Base-by-base conservation (phyloP, 1,140 invertebrate species). In the Leptopilina boulardi region DNA sequence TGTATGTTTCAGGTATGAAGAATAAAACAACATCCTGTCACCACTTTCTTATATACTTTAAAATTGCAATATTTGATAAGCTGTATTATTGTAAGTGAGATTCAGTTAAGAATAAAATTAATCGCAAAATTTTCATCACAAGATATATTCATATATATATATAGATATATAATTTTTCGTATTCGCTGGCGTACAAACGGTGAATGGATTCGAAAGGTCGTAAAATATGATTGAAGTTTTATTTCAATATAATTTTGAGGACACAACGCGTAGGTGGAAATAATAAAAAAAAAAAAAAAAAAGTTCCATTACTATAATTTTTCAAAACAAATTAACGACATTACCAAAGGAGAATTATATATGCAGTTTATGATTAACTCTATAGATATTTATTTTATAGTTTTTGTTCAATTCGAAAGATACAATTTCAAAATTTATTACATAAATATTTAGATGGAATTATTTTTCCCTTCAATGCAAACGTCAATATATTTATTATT, bases 1-100 rank as follows among this genome's bases (percentile, higher is more conserved):
- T 9, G 42, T 44, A n/a, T 42, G 34, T 71, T 71, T 71, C 70
- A 71, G 34, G 70, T 44, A 66, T n/a, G 59, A 11, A 71, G n/a
- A 42, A 44, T 21, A 10, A 3, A 44, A 38, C n/a, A 71, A 23
- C n/a, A 34, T 38, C 38, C 34, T n/a, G 66, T 21, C 8, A 21
- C 8, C 19, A 8, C 26, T 30, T 66, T 15, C 23, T 66, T n/a
- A 26, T 11, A 21, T 13, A 30, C 13, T 34, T 9, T 26, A 9
- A 59, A 26, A n/a, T n/a, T n/a, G n/a, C 18, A 4, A 66, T 23
- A 15, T 6, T n/a, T 66, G 26, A 66, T 13, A 66, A 66, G 26
- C 59, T 8, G 26, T n/a, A 23, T 5, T 66, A 15, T 34, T 34
- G 59, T 30, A 66, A 34, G 59, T 66, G 59, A 30, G 59, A 66